Percentiles rank a stretch among this genome's conserved stretches.
These are phyloP conservation scores for Cataglyphis livida DNA, from an alignment of 2,888 invertebrate genomes.

Conservation along the genomic window DNA sequence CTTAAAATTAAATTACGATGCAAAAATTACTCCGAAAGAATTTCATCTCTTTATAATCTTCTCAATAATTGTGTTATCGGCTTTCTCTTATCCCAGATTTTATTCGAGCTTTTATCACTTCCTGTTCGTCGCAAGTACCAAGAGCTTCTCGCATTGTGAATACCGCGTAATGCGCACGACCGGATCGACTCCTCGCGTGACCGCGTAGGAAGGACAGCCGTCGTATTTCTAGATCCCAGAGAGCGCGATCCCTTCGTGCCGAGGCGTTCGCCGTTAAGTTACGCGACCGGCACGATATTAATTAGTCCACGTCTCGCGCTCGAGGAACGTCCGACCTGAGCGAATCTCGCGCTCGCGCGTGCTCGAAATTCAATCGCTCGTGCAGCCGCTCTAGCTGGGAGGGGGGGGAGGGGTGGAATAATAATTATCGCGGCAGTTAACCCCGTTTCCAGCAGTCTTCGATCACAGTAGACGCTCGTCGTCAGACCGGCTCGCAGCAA, in stretches of 20 bases:
- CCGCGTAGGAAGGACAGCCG: conserved; percentile 31
- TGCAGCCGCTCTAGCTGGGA: conserved; percentile 12
- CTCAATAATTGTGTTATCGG: conserved; percentile 17
- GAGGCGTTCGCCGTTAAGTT: conserved; percentile 41
- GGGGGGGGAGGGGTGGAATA: conserved; percentile 40
- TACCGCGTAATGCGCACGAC: conserved; percentile 37
- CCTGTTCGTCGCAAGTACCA: not conserved
- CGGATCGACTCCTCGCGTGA: conserved; percentile 46
- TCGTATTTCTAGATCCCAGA: conserved; percentile 12
- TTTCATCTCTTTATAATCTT: not conserved
- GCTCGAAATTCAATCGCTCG: conserved; percentile 57
- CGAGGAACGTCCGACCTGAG: conserved; percentile 7
- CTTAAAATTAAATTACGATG: not conserved
- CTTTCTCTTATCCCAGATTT: not conserved
- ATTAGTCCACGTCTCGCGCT: conserved; percentile 44
- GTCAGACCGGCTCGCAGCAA: conserved; percentile 29
- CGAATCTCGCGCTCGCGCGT: conserved; percentile 49
- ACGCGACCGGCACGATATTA: conserved; percentile 52
- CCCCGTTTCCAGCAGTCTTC: conserved; percentile 51
- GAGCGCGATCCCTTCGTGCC: conserved; percentile 32
- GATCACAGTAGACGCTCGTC: conserved; percentile 47
- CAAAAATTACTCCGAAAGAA: not conserved
- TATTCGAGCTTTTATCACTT: not conserved
- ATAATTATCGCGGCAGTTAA: conserved; percentile 59
- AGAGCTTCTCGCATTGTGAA: conserved; percentile 10